These are phyloP conservation scores for Platynereis dumerilii DNA, from an alignment of 2,888 invertebrate species.

Conservation along the genomic window DNA sequence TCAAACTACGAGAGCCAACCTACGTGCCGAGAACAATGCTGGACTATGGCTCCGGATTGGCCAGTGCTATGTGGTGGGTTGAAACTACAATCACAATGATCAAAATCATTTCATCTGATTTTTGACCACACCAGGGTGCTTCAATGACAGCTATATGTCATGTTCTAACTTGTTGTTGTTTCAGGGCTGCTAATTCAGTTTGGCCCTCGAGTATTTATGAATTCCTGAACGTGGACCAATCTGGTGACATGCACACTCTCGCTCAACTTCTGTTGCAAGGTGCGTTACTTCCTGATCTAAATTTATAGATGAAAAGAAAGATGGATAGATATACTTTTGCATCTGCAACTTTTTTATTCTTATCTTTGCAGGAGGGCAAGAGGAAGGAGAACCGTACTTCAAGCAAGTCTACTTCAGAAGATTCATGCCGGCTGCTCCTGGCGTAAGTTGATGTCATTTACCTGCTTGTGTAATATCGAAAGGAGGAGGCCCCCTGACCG, in stretches of 20 bases:
- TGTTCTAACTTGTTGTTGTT: too few species aligned
- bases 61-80: slow-evolving; percentile 64
- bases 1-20: slow-evolving; percentile 20
- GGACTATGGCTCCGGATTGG: slow-evolving; percentile 35
- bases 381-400: slow-evolving; percentile 59
- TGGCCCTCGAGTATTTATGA: slow-evolving; percentile 80
- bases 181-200: slow-evolving; percentile 74
- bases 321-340: too few species aligned
- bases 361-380: slow-evolving; percentile 71
- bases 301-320: background rate
- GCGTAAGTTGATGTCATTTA: slow-evolving; percentile 59
- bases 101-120: too few species aligned
- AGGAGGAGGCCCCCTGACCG: background rate
- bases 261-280: slow-evolving; percentile 72
- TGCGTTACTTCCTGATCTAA: slow-evolving; percentile 20
- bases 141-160: too few species aligned
- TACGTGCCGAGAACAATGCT: slow-evolving; percentile 27
- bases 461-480: background rate
- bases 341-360: too few species aligned
- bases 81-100: too few species aligned
- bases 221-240: slow-evolving; percentile 73
- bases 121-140: too few species aligned
- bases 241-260: slow-evolving; percentile 81
- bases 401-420: slow-evolving; percentile 70
- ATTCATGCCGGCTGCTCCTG: slow-evolving; percentile 75